These are phyloP conservation scores for Acrocera orbiculus DNA, from an alignment of 2,888 invertebrate genomes.

Conservation along the genomic window DNA sequence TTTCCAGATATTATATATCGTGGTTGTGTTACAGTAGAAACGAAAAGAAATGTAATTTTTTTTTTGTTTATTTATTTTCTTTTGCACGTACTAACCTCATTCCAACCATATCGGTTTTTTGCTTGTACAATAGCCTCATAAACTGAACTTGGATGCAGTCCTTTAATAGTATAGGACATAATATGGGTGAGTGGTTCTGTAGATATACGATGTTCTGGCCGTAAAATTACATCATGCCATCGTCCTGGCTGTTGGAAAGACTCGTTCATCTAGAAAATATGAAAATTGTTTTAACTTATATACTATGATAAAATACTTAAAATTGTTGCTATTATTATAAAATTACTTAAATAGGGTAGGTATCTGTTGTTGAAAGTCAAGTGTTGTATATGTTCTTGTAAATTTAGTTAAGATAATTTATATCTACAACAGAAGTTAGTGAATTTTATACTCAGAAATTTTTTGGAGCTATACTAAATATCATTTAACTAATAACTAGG, in stretches of 20 bases:
- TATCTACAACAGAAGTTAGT: too few species aligned
- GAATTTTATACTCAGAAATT: too few species aligned
- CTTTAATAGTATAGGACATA: conserved; percentile 45
- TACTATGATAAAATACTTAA: too few species aligned
- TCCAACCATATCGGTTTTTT: conserved; percentile 58
- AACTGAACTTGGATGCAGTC: conserved; percentile 45
- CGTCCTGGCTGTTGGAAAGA: conserved; percentile 51
- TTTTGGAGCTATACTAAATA: too few species aligned
- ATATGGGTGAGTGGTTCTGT: conserved; percentile 35
- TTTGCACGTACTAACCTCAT: conserved; percentile 42
- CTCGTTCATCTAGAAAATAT: conserved; percentile 43
- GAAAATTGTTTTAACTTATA: conserved; percentile 4
- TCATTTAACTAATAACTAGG: too few species aligned
- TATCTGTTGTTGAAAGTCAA: too few species aligned
- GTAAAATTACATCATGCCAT: conserved; percentile 43
- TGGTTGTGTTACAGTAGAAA: too few species aligned
- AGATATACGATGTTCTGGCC: conserved; percentile 29
- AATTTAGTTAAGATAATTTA: too few species aligned
- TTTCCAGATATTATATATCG: too few species aligned
- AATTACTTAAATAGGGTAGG: conserved; percentile 3
- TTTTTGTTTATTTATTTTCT: too few species aligned
- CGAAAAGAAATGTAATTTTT: too few species aligned
- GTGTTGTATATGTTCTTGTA: too few species aligned
- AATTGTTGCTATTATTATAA: conserved; percentile 2
- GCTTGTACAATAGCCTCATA: conserved; percentile 59